A percentile compares a stretch with the other conserved stretches of the same genome.
Conservation (phyloP, 2,888 invertebrate genomes). For the Embidobia sp. region DNA sequence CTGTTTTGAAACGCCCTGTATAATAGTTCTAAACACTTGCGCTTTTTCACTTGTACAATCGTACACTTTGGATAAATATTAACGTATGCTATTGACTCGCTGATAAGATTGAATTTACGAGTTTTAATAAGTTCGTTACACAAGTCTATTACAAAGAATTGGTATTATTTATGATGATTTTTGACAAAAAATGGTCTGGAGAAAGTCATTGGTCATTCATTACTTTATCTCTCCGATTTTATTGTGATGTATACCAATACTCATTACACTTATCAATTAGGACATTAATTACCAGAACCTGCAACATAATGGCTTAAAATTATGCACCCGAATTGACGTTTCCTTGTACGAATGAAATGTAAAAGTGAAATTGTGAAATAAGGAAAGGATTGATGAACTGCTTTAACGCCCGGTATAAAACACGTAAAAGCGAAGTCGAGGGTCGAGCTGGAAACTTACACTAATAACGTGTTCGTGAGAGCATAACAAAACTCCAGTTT, state of each 20-base stretch:
- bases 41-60: not conserved
- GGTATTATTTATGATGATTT: too few relatives aligned
- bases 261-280: too few relatives aligned
- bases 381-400: conserved; percentile 26
- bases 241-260: too few relatives aligned
- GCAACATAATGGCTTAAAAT: too few relatives aligned
- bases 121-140: not conserved
- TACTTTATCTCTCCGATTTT: not conserved
- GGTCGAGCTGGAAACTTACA: conserved; percentile 43
- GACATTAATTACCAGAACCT: too few relatives aligned
- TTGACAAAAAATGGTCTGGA: not conserved
- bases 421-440: conserved; percentile 22
- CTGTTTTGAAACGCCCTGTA: not conserved
- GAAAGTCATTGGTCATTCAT: not conserved
- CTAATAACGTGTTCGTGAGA: conserved; percentile 58
- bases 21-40: not conserved
- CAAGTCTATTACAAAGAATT: not conserved
- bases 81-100: not conserved
- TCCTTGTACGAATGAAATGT: too few relatives aligned
- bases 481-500: conserved; percentile 56
- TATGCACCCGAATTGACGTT: too few relatives aligned
- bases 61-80: not conserved
- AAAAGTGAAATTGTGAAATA: conserved; percentile 40
- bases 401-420: conserved; percentile 31
- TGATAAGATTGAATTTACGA: conserved; percentile 2